Conservation (phyloP, 1,140 invertebrate species). For the Ganaspis sp. region DNA sequence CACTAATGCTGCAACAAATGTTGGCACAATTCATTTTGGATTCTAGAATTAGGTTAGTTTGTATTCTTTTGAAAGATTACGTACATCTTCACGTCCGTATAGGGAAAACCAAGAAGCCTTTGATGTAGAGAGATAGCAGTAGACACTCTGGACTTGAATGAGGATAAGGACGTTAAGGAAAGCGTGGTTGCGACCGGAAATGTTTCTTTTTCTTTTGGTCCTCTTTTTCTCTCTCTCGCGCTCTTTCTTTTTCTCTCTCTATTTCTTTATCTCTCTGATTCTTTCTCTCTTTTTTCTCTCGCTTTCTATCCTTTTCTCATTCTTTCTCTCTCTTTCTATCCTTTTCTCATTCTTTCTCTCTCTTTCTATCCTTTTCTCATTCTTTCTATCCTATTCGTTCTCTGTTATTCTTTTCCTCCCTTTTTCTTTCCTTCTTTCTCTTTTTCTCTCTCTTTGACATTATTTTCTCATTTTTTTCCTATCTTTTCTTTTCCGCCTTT, state of each 20-base stretch:
- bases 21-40: constrained; percentile 11
- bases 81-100: constrained; percentile 9
- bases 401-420: constrained; percentile 52
- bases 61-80: constrained; percentile 29
- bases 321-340: too few relatives aligned
- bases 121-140: not conserved
- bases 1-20: constrained; percentile 18
- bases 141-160: constrained; percentile 24
- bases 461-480: too few relatives aligned
- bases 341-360: too few relatives aligned
- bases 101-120: not conserved
- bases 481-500: too few relatives aligned
- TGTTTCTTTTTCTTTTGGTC: not conserved
- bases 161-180: constrained; percentile 24
- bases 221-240: constrained; percentile 39
- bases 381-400: too few relatives aligned
- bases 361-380: too few relatives aligned
- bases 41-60: not conserved
- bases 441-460: too few relatives aligned
- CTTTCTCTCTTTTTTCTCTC: constrained; percentile 33
- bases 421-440: constrained; percentile 48
- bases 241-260: constrained; percentile 21
- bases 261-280: constrained; percentile 54
- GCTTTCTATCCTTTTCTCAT: constrained; percentile 43
- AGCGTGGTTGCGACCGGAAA: not conserved